These are phyloP conservation scores for Mesocentrotus franciscanus DNA, from an alignment of 53 echinoderm and acorn worm genomes.

Conservation along the genomic window DNA sequence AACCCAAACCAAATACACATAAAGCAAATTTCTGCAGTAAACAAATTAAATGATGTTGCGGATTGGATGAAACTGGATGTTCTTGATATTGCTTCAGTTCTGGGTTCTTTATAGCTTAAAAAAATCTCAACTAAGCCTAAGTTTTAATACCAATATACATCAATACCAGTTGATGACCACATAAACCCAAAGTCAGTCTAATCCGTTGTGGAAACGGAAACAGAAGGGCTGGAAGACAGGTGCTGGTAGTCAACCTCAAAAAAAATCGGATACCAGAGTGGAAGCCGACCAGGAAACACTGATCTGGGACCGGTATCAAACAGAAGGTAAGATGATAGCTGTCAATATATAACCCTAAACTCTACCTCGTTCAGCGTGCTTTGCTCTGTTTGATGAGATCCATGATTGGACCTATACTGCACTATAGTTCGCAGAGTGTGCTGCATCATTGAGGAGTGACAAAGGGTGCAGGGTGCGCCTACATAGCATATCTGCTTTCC, in stretches of 20 bases:
- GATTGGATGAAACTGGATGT: too few species aligned
- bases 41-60: too few species aligned
- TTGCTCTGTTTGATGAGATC: neutral
- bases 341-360: neutral
- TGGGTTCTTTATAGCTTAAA: neutral
- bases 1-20: too few species aligned
- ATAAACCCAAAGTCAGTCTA: neutral
- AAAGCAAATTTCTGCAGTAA: too few species aligned
- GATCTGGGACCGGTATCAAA: constrained; percentile 9
- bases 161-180: neutral
- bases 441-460: neutral
- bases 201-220: constrained; percentile 44
- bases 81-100: neutral
- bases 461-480: neutral
- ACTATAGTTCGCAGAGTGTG: neutral
- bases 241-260: constrained; percentile 35
- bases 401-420: neutral
- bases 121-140: neutral
- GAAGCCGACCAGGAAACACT: constrained; percentile 16
- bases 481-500: neutral
- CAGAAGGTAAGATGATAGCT: neutral
- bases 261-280: constrained; percentile 6
- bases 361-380: neutral
- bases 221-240: neutral
- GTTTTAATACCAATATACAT: neutral